Base-by-base conservation (phyloP, 2,888 invertebrate species). In the Epirrita christyi region DNA sequence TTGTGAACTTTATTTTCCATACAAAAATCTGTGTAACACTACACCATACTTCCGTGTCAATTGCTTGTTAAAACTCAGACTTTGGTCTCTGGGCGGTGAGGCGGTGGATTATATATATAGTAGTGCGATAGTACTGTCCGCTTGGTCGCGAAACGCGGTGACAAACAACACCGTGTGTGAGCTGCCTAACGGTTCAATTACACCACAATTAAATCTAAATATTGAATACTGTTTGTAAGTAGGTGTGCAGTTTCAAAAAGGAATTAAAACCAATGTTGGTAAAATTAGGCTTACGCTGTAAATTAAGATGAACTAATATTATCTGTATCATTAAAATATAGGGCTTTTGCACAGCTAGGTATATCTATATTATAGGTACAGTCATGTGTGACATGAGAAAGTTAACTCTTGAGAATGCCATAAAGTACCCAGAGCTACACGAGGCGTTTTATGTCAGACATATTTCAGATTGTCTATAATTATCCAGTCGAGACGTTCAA, bases 201-300 rank as follows among this genome's bases (percentile, higher is more conserved):
- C n/a, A n/a, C n/a, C n/a, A n/a, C n/a, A n/a, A n/a, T n/a, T n/a
- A 4, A n/a, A 36, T 36, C 11, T n/a, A 36, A 36, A 36, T 10
- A 11, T 5, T n/a, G n/a, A 36, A 6, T 6, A 36, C 10, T 36
- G 7, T 36, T 10, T 36, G 36, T 36, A n/a, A 4, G 11, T 36
- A 21, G 21, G n/a, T 11, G n/a, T 38, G 38, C 27, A 27, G n/a
- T 37, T 43, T 37, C 27, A 14, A 8, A 38, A 55, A 43, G 49
- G 32, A 49, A 49, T 49, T 55, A 49, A 53, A 49, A 28, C 40
- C 11, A 44, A n/a, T 50, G 49, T 45, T 53, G 27, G 8, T 52
- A 38, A 44, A 38, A 34, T 53, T 48, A 44, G 53, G 34, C 44
- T 48, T 37, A 56, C 36, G 41, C 58, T 55, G 45, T 55, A 49